Evolutionary conservation across 2,113 vertebrate species (phyloP).

Genomic region (Laterallus jamaicensis): DNA sequence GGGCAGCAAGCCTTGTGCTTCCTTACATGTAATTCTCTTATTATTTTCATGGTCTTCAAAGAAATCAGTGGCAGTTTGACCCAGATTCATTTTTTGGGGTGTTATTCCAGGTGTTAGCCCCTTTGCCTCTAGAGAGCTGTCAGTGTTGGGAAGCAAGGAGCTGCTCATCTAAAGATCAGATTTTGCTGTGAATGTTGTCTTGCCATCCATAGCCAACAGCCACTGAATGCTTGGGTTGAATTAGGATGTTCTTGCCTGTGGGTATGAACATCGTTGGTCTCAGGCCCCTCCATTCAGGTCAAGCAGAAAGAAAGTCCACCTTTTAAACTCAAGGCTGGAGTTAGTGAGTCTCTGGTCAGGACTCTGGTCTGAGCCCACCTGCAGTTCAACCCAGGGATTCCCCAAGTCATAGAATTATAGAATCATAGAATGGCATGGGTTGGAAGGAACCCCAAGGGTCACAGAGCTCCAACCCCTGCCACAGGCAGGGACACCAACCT

Average conservation of each 20-base stretch:
- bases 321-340: not conserved
- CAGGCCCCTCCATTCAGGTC: not conserved
- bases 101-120: not conserved
- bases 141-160: not conserved
- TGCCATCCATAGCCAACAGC: not conserved
- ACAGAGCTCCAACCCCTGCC: too few species aligned
- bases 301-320: not conserved
- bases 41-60: not conserved
- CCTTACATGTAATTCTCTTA: not conserved
- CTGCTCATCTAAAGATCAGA: not conserved
- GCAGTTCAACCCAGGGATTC: not conserved
- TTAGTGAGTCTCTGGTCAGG: not conserved
- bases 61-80: not conserved
- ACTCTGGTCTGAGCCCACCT: not conserved
- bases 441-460: too few species aligned
- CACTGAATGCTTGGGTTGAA: not conserved
- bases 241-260: not conserved
- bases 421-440: too few species aligned
- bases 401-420: too few species aligned
- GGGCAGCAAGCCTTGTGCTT: not conserved
- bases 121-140: not conserved
- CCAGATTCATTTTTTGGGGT: not conserved
- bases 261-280: not conserved
- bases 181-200: not conserved
- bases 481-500: too few species aligned